Evolutionary conservation across 2,888 invertebrate species (phyloP), one percentile per base, ranked within the genome.

Genomic region (Cryptocephalus primarius): DNA sequence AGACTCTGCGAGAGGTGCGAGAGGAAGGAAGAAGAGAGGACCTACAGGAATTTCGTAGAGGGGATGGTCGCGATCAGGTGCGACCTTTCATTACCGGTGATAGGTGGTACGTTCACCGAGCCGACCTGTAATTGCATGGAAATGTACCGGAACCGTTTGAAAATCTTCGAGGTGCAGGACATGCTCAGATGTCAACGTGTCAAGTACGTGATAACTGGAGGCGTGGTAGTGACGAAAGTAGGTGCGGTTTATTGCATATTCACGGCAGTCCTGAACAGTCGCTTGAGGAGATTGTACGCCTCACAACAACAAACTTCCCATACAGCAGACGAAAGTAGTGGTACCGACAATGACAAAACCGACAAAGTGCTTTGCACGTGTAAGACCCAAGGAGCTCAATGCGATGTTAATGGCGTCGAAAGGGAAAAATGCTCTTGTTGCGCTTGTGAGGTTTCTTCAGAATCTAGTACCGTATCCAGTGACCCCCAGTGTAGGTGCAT

Each of bases 71-170:
- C 48, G 31, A 48, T 51, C 8, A 45, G 46, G 14, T 49, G 52
- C 11, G 51, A 54, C n/a, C 43, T 40, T 1, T 42, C 50, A 8
- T 40, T 60, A n/a, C 59, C 59, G 3, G 50, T 65, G 39, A 57
- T 65, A 40, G 55, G 53, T 12, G 60, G 60, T 6, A 56, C 58
- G 9, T 47, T 54, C 40, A 40, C 45, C 13, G 49, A 45, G 11
- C 53, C 48, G 48, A 53, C 51, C 8, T 66, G 66, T 43, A 44
- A 54, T 9, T 65, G 66, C 43, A 48, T 60, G 31, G 46, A 53
- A 38, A 51, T 54, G 32, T 64, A 59, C 36, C 48, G 56, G 38
- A 43, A 52, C 13, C 39, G 43, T 14, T 14, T 48, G 11, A 9
- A 33, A 33, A 38, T 8, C 10, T 31, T 46, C 9, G 39, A 41